A percentile compares a stretch with the other conserved stretches of the same genome.
Evolutionary conservation across 2,888 invertebrate species (phyloP).

Genomic region (Aleiodes testaceus): DNA sequence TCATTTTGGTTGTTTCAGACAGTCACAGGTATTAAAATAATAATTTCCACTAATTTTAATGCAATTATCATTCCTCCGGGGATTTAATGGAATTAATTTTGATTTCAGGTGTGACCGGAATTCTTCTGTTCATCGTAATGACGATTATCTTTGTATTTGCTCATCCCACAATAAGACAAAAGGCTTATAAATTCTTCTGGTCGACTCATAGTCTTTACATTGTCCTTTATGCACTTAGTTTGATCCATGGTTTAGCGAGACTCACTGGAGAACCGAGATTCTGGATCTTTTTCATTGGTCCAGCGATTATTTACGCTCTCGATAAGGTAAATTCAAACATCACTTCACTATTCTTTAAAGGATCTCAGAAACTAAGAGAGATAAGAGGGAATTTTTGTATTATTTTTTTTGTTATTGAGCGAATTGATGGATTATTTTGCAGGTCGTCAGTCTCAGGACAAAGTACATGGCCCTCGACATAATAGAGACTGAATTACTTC

Average conservation of each 20-base stretch:
- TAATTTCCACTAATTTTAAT: no score
- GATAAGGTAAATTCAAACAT: constrained; percentile 81
- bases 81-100: not conserved
- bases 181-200: constrained; percentile 97
- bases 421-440: constrained; percentile 10
- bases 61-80: no score
- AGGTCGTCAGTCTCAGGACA: constrained; percentile 91
- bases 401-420: no score
- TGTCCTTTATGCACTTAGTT: constrained; percentile 86
- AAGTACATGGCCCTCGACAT: constrained; percentile 95
- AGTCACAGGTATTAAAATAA: constrained; percentile 82
- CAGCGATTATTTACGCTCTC: constrained; percentile 90
- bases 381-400: no score
- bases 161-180: constrained; percentile 92
- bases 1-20: constrained; percentile 97
- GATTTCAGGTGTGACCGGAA: constrained; percentile 86
- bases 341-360: not conserved
- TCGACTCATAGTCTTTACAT: constrained; percentile 93
- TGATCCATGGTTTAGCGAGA: constrained; percentile 93
- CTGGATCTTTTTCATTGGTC: constrained; percentile 95
- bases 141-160: constrained; percentile 97
- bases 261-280: constrained; percentile 93
- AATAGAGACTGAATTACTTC: constrained; percentile 92
- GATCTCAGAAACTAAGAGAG: not conserved
- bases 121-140: constrained; percentile 91